These are phyloP conservation scores for Pangasianodon gigas DNA, from an alignment of 2,113 vertebrate species.

Conservation along the genomic window DNA sequence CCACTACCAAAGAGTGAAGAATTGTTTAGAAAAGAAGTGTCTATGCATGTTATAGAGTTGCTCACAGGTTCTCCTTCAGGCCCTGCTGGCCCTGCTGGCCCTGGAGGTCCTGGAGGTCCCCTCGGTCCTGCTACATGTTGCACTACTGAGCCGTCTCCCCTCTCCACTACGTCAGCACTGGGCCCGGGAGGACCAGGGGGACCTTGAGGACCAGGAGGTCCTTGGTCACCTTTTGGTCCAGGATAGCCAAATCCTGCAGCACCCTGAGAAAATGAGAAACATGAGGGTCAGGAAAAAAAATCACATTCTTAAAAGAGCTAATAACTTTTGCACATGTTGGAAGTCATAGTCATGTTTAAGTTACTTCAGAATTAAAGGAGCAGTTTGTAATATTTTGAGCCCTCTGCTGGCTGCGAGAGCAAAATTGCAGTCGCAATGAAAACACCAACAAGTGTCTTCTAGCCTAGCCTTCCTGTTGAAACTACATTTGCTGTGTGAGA, in stretches of 20 bases:
- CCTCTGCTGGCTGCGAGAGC: not conserved
- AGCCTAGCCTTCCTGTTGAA: not conserved
- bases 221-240: conserved; percentile 83
- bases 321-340: not conserved
- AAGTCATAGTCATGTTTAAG: not conserved
- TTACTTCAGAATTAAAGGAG: not conserved
- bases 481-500: not conserved
- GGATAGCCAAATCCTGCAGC: conserved; percentile 82
- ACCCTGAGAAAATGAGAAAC: conserved; percentile 70
- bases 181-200: conserved; percentile 72
- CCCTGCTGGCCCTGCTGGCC: conserved; percentile 74
- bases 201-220: conserved; percentile 69
- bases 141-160: conserved; percentile 52
- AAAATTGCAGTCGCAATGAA: not conserved
- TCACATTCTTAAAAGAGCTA: not conserved
- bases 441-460: not conserved
- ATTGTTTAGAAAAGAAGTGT: not conserved
- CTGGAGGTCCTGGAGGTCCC: conserved; percentile 75
- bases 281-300: not conserved
- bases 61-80: conserved; percentile 84
- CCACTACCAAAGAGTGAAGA: not conserved
- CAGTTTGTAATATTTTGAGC: not conserved
- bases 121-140: conserved; percentile 68
- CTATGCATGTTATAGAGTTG: conserved; percentile 29
- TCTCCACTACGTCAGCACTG: conserved; percentile 39